Percentiles rank a stretch among this genome's conserved stretches.
These are phyloP conservation scores for Malthinus seriepunctatus DNA, from an alignment of 2,888 invertebrate species.

Conservation along the genomic window DNA sequence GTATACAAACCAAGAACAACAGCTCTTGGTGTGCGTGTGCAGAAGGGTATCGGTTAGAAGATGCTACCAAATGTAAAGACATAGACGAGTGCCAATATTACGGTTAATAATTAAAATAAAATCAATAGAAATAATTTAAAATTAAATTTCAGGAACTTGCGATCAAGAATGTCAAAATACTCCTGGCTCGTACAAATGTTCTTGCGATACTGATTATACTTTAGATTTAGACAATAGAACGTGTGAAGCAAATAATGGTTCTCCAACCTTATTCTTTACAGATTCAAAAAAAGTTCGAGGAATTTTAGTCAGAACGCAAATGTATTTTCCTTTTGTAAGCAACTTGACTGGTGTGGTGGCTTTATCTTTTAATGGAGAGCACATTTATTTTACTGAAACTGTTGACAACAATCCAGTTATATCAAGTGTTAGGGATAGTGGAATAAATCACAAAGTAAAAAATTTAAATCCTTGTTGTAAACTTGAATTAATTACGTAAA, in stretches of 20 bases:
- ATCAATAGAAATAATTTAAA: neutral
- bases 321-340: constrained; percentile 56
- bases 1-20: constrained; percentile 54
- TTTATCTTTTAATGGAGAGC: constrained; percentile 69
- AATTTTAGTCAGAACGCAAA: constrained; percentile 61
- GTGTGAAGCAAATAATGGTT: constrained; percentile 62
- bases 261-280: constrained; percentile 71
- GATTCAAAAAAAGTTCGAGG: constrained; percentile 68
- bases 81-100: constrained; percentile 66
- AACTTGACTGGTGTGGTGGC: constrained; percentile 66
- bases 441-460: constrained; percentile 61
- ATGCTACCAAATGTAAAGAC: constrained; percentile 59
- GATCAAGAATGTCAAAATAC: constrained; percentile 70
- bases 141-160: constrained; percentile 55
- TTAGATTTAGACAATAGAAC: constrained; percentile 58
- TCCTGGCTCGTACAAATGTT: constrained; percentile 63
- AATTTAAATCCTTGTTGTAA: neutral
- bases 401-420: constrained; percentile 72
- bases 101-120: constrained; percentile 51
- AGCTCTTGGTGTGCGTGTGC: constrained; percentile 65
- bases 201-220: constrained; percentile 64
- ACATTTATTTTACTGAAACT: constrained; percentile 80
- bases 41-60: constrained; percentile 50
- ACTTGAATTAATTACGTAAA: neutral
- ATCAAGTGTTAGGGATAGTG: constrained; percentile 65